Conservation (phyloP, 1,140 invertebrate genomes). For the Cardiocondyla obscurior region DNA sequence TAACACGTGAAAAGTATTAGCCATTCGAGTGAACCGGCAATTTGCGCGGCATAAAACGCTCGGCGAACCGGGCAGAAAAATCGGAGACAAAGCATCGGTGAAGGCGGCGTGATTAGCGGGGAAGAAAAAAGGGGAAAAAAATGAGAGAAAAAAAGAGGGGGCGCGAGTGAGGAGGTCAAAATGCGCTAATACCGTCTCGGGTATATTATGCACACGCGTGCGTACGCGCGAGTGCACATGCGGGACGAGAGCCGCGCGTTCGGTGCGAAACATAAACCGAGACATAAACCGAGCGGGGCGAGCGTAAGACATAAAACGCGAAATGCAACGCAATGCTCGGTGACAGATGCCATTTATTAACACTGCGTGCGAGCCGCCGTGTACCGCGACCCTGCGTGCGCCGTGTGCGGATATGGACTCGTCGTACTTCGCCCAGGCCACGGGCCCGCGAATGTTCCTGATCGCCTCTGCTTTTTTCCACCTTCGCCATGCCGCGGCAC, state of each 20-base stretch:
- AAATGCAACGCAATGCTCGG: conserved; percentile 79
- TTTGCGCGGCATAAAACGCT: conserved; percentile 54
- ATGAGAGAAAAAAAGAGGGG: conserved; percentile 23
- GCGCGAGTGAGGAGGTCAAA: conserved; percentile 47
- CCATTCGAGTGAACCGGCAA: neutral
- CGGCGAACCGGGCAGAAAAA: conserved; percentile 54
- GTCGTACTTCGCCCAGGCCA: conserved; percentile 28
- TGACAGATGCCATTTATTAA: conserved; percentile 83
- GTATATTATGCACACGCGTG: conserved; percentile 65
- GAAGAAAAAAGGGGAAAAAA: too few relatives aligned
- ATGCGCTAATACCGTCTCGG: conserved; percentile 22
- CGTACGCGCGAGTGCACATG: neutral
- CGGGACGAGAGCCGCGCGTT: conserved; percentile 64
- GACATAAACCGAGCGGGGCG: conserved; percentile 76
- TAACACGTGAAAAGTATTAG: conserved; percentile 21
- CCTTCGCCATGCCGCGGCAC: neutral
- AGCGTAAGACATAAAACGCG: conserved; percentile 80
- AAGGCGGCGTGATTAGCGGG: conserved; percentile 62
- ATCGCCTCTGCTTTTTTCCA: conserved; percentile 16
- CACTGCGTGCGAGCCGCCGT: conserved; percentile 54
- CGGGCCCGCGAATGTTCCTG: conserved; percentile 41
- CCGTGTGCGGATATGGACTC: neutral
- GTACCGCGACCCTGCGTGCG: neutral
- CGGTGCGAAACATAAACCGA: conserved; percentile 82
- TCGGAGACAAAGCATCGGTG: conserved; percentile 56